phyloP scores from a whole-genome alignment of 2,113 vertebrate genomes.

The Trogon surrucura region DNA sequence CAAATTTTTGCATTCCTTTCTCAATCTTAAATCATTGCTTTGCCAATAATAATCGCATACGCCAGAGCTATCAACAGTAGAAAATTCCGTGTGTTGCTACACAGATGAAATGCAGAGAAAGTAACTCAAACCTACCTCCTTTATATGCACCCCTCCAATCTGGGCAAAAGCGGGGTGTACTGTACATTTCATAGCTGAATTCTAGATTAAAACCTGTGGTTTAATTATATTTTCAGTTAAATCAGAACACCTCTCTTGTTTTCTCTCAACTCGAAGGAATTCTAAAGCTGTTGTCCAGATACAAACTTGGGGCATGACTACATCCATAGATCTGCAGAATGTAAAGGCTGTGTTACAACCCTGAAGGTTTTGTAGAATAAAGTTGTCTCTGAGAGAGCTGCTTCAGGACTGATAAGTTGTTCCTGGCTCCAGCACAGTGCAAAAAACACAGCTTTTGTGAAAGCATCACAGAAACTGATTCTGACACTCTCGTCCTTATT shows the following conservation, averaged over 20 bases:
- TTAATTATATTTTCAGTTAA: background rate
- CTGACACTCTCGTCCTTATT: slow-evolving; percentile 47
- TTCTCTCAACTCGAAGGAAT: background rate
- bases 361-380: background rate
- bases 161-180: background rate
- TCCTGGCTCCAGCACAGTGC: background rate
- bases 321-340: background rate
- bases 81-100: background rate
- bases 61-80: background rate
- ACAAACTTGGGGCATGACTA: background rate
- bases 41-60: background rate
- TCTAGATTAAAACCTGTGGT: background rate
- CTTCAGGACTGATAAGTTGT: background rate
- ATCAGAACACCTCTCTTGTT: background rate
- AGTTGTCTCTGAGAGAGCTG: background rate
- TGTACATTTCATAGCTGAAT: background rate
- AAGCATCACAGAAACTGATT: slow-evolving; percentile 24
- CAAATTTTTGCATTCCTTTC: slow-evolving; percentile 2
- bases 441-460: background rate
- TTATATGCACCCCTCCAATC: background rate
- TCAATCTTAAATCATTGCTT: background rate
- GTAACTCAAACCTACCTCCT: background rate
- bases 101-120: background rate
- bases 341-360: background rate
- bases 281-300: background rate